phyloP scores from a whole-genome alignment of 2,888 invertebrate genomes.

The Fragum fragum region DNA sequence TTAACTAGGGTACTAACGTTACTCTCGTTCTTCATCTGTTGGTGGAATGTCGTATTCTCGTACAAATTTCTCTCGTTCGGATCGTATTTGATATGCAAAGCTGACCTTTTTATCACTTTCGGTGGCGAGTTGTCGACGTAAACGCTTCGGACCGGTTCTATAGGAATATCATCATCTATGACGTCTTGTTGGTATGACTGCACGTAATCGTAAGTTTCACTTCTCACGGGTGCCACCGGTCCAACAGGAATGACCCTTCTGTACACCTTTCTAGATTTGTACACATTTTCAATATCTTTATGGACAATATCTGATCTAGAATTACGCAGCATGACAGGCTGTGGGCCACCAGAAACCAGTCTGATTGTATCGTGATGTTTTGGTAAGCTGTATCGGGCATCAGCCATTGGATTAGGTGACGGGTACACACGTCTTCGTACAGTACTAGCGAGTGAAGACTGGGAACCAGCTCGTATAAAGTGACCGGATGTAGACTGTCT shows the following conservation, averaged over 20 bases:
- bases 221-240: not conserved
- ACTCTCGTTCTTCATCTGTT: not conserved
- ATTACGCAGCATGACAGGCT: not conserved
- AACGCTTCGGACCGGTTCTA: slow-evolving; percentile 13
- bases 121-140: not conserved
- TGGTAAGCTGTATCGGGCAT: not conserved
- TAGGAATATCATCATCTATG: not conserved
- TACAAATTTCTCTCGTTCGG: not conserved
- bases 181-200: not conserved
- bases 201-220: slow-evolving; percentile 20
- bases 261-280: slow-evolving; percentile 30
- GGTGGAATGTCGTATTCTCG: slow-evolving; percentile 9
- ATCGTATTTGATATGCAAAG: not conserved
- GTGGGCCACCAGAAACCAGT: not conserved
- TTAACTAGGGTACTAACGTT: slow-evolving; percentile 45
- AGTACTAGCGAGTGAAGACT: not conserved
- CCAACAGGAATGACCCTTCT: not conserved
- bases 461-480: not conserved
- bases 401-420: slow-evolving; percentile 30
- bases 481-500: slow-evolving; percentile 1
- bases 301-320: slow-evolving; percentile 37
- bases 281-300: slow-evolving; percentile 63
- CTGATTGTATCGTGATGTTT: not conserved
- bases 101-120: not conserved
- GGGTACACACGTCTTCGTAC: slow-evolving; percentile 44